Conservation (phyloP, 1,140 invertebrate genomes). For the Lutraria rhynchaena region DNA sequence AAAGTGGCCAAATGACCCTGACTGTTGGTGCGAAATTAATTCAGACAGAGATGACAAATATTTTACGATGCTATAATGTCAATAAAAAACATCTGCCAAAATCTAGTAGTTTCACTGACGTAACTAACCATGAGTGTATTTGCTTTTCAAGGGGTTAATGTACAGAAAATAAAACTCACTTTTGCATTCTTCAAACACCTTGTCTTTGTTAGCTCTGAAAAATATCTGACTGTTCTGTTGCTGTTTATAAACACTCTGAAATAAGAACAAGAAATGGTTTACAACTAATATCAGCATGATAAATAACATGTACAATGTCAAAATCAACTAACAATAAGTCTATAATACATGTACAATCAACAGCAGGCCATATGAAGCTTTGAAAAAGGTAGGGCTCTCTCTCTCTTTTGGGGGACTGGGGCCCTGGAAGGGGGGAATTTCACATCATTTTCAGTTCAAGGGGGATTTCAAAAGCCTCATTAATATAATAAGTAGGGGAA, state of each 20-base stretch:
- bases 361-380: too few relatives aligned
- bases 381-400: too few relatives aligned
- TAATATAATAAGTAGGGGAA: too few relatives aligned
- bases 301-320: too few relatives aligned
- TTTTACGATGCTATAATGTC: neutral
- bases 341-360: too few relatives aligned
- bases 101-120: neutral
- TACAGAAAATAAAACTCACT: constrained; percentile 28
- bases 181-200: constrained; percentile 55
- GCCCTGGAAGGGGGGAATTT: too few relatives aligned
- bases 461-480: too few relatives aligned
- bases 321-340: too few relatives aligned
- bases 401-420: too few relatives aligned
- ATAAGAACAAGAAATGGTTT: constrained; percentile 4
- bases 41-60: neutral
- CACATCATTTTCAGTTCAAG: too few relatives aligned
- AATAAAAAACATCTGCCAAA: neutral
- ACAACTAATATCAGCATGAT: too few relatives aligned
- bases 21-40: neutral
- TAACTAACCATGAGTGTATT: neutral
- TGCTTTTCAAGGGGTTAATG: neutral
- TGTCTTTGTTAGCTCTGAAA: constrained; percentile 45
- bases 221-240: constrained; percentile 58
- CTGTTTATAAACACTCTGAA: constrained; percentile 59
- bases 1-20: neutral